phyloP scores from a whole-genome alignment of 2,888 invertebrate species.

The Galeruca laticollis region DNA sequence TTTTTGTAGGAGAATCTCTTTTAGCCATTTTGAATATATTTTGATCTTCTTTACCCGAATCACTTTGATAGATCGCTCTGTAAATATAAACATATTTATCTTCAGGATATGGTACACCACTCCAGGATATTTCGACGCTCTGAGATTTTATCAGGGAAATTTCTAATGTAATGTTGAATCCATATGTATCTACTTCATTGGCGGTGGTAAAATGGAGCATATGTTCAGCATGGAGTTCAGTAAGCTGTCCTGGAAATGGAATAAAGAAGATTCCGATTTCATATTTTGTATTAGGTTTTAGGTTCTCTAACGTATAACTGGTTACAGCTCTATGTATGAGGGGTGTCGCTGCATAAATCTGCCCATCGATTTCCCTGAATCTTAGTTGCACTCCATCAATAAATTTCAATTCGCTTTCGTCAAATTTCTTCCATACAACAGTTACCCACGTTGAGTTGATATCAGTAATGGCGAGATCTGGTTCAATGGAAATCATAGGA shows the following conservation, averaged over 20 bases:
- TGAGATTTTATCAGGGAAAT: slow-evolving; percentile 75
- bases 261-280: slow-evolving; percentile 87
- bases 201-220: slow-evolving; percentile 79
- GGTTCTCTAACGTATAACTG: slow-evolving; percentile 80
- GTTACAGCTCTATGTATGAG: slow-evolving; percentile 86
- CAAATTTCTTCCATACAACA: slow-evolving; percentile 85
- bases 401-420: slow-evolving; percentile 77
- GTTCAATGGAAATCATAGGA: slow-evolving; percentile 77
- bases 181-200: slow-evolving; percentile 82
- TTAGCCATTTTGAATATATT: slow-evolving; percentile 83
- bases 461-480: slow-evolving; percentile 78
- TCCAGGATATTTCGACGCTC: slow-evolving; percentile 84
- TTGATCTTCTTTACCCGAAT: slow-evolving; percentile 78
- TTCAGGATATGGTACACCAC: slow-evolving; percentile 87
- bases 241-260: slow-evolving; percentile 83
- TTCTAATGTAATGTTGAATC: slow-evolving; percentile 83
- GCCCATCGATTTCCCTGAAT: slow-evolving; percentile 84
- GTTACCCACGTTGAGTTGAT: slow-evolving; percentile 84
- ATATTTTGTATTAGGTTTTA: slow-evolving; percentile 83
- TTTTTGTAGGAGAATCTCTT: slow-evolving; percentile 76
- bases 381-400: slow-evolving; percentile 91
- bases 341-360: slow-evolving; percentile 87
- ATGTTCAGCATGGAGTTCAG: slow-evolving; percentile 81
- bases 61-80: slow-evolving; percentile 85
- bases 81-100: slow-evolving; percentile 92